Evolutionary conservation across 2,888 invertebrate genomes (phyloP).

Genomic region (Tenthredo livida): DNA sequence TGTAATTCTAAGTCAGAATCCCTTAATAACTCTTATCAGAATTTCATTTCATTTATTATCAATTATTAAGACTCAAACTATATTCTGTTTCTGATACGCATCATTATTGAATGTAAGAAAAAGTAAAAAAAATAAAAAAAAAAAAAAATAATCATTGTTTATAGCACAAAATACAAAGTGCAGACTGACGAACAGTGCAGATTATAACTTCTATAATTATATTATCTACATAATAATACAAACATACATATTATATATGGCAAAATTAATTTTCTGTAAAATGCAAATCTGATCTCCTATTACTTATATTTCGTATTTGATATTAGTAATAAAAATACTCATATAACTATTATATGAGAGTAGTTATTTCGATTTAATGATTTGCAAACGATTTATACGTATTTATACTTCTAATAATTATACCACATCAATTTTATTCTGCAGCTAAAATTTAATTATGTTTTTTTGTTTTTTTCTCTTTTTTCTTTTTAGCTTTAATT

Average conservation of each 20-base stretch:
- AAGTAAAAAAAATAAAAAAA: neutral
- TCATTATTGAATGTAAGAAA: neutral
- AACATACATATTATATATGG: neutral
- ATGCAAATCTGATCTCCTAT: neutral
- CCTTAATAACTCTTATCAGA: too few relatives aligned
- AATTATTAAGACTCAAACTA: neutral
- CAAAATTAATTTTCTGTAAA: neutral
- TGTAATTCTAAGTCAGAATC: neutral
- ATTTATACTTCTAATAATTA: neutral
- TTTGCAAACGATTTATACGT: neutral
- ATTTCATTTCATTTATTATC: neutral
- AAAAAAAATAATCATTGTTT: constrained; percentile 1
- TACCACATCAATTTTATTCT: neutral
- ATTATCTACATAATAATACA: neutral
- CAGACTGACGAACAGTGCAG: neutral
- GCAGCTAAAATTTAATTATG: neutral
- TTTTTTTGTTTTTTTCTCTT: neutral
- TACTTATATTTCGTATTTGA: neutral
- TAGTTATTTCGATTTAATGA: neutral
- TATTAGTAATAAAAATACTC: neutral
- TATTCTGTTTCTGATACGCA: neutral
- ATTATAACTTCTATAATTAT: neutral
- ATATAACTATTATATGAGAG: neutral
- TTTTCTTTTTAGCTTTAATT: neutral
- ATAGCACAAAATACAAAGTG: neutral